These are phyloP conservation scores for Thalassoma bifasciatum DNA, from an alignment of 2,113 vertebrate genomes.

Conservation along the genomic window DNA sequence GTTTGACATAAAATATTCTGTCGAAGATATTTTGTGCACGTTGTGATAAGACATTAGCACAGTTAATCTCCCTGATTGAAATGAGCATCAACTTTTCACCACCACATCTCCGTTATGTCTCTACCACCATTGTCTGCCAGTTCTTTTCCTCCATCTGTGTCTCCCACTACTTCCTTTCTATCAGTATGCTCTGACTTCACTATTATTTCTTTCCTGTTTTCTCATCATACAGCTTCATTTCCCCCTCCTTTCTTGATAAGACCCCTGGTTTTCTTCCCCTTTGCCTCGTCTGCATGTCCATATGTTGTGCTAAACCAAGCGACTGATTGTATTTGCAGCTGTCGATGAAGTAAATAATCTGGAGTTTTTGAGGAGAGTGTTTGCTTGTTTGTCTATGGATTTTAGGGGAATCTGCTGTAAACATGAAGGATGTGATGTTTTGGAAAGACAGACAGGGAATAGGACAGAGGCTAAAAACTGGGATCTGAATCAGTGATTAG, in stretches of 20 bases:
- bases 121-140: constrained; percentile 52
- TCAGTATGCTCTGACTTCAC: constrained; percentile 47
- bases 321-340: constrained; percentile 50
- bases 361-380: constrained; percentile 22
- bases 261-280: constrained; percentile 28
- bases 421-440: constrained; percentile 11
- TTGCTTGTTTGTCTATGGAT: constrained; percentile 15
- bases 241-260: constrained; percentile 20
- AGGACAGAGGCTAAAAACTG: constrained; percentile 11
- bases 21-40: background rate
- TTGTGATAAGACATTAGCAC: background rate
- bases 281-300: constrained; percentile 49
- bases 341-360: constrained; percentile 52
- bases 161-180: constrained; percentile 39
- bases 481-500: constrained; percentile 5
- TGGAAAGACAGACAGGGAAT: constrained; percentile 6
- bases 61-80: constrained; percentile 24
- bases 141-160: constrained; percentile 64
- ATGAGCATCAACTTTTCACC: constrained; percentile 48
- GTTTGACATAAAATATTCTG: constrained; percentile 3
- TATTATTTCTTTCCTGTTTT: constrained; percentile 21
- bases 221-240: constrained; percentile 4
- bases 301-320: constrained; percentile 71
- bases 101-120: constrained; percentile 39
- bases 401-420: background rate